These are phyloP conservation scores for Agapostemon virescens DNA, from an alignment of 2,888 invertebrate genomes.

Conservation along the genomic window DNA sequence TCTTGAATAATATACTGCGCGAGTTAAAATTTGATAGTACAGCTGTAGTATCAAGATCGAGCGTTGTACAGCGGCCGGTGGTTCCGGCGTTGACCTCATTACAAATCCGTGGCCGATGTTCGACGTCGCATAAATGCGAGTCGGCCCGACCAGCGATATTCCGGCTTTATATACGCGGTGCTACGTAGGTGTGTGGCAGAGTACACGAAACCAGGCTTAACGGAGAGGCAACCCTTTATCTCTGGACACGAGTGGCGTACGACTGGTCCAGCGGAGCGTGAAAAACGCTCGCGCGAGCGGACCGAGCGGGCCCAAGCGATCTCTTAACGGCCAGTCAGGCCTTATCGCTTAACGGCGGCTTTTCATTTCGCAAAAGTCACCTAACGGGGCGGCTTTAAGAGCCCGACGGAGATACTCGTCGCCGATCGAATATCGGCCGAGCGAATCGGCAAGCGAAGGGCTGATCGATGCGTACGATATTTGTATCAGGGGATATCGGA, in stretches of 20 bases:
- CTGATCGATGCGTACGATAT: conserved; percentile 55
- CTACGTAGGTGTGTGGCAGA: conserved; percentile 58
- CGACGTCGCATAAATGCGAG: conserved; percentile 67
- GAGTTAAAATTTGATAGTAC: conserved; percentile 16
- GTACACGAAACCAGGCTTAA: conserved; percentile 64
- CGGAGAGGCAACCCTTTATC: conserved; percentile 70
- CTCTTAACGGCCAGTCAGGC: conserved; percentile 62
- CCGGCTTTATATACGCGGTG: conserved; percentile 40
- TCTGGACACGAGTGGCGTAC: conserved; percentile 62
- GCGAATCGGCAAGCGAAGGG: conserved; percentile 39
- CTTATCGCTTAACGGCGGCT: conserved; percentile 67
- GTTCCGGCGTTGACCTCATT: conserved; percentile 60
- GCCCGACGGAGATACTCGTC: conserved; percentile 52
- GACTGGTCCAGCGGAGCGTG: conserved; percentile 69
- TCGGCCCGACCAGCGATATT: conserved; percentile 43
- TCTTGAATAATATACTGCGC: background rate
- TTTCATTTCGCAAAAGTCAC: conserved; percentile 66
- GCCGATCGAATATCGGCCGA: conserved; percentile 50
- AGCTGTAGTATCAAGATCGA: conserved; percentile 22
- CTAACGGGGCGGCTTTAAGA: conserved; percentile 54
- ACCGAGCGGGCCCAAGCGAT: conserved; percentile 61
- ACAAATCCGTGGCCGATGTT: conserved; percentile 70
- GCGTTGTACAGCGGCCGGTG: conserved; percentile 19
- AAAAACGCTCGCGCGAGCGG: conserved; percentile 69
- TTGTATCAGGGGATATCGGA: conserved; percentile 34